Evolutionary conservation across 1,140 invertebrate genomes (phyloP).

Genomic region (Ephestia elutella): DNA sequence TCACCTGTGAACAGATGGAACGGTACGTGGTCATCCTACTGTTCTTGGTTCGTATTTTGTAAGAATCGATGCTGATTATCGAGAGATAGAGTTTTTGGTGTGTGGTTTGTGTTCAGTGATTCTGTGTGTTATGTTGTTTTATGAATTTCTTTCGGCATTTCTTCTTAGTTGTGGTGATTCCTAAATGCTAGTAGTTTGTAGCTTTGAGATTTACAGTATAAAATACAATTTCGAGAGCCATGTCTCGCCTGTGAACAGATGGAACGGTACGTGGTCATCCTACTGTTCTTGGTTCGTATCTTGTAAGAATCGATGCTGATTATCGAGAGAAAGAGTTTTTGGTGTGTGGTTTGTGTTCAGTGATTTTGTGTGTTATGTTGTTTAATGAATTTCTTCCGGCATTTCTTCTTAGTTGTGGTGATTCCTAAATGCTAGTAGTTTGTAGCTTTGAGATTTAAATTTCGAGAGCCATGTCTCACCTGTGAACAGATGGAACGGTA

Average conservation of each 20-base stretch:
- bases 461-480: conserved; percentile 23
- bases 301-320: conserved; percentile 10
- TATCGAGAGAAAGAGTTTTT: background rate
- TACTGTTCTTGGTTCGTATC: conserved; percentile 43
- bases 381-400: no score
- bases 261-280: conserved; percentile 46
- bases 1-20: conserved; percentile 34
- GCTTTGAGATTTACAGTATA: conserved; percentile 18
- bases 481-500: conserved; percentile 40
- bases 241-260: conserved; percentile 35
- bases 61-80: conserved; percentile 6
- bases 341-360: no score
- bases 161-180: no score
- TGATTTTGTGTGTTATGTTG: no score
- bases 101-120: conserved; percentile 6
- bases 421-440: no score
- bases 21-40: conserved; percentile 42
- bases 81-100: background rate
- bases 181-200: no score
- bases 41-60: conserved; percentile 40
- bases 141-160: no score
- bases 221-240: conserved; percentile 1
- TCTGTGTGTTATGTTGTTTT: background rate
- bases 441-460: conserved; percentile 27
- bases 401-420: no score